Conservation (phyloP, 2,113 vertebrate genomes). For the Nasalis larvatus region DNA sequence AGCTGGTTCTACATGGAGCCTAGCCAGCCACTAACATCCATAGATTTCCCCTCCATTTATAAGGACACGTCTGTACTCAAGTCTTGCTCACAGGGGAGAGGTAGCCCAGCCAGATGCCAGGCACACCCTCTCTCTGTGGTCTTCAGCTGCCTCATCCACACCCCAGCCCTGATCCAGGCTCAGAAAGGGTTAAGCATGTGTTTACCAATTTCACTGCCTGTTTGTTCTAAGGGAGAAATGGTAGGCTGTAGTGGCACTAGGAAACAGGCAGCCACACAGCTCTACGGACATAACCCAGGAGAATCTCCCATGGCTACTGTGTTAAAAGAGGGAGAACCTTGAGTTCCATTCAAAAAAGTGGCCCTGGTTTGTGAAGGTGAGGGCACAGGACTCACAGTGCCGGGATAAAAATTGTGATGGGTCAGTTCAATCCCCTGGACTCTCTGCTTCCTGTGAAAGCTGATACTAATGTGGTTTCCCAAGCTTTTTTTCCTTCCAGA, state of each 20-base stretch:
- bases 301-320: background rate
- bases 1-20: background rate
- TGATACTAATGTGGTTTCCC: background rate
- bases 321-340: background rate
- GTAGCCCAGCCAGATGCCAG: background rate
- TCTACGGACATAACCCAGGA: background rate
- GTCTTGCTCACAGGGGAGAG: background rate
- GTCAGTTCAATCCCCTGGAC: background rate
- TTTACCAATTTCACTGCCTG: background rate
- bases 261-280: background rate
- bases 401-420: background rate
- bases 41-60: background rate
- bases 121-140: background rate
- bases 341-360: background rate
- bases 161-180: background rate
- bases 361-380: background rate
- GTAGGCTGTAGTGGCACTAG: background rate
- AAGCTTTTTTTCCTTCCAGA: background rate
- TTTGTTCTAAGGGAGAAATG: background rate
- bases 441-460: background rate
- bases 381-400: background rate
- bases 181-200: background rate
- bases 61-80: background rate
- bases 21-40: background rate
- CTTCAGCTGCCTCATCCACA: background rate